Percentiles rank a stretch among this genome's conserved stretches.
These are phyloP conservation scores for Tineola bisselliella DNA, from an alignment of 2,888 invertebrate species.

Conservation along the genomic window DNA sequence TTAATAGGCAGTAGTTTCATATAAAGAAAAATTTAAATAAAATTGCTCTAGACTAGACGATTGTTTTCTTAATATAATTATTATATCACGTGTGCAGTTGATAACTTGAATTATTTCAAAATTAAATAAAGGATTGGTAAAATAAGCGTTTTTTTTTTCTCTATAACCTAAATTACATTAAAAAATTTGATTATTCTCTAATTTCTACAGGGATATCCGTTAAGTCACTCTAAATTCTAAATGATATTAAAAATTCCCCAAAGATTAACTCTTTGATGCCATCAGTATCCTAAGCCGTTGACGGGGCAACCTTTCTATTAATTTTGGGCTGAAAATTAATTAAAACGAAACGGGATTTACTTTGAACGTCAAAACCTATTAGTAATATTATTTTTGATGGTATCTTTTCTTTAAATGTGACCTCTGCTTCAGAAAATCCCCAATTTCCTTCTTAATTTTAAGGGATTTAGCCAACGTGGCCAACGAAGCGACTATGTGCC, in stretches of 20 bases:
- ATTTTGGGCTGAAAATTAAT: conserved; percentile 9
- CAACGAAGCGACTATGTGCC: neutral
- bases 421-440: neutral
- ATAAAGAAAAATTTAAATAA: too few relatives aligned
- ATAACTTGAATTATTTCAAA: too few relatives aligned
- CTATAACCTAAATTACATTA: neutral
- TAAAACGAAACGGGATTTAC: conserved; percentile 4
- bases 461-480: neutral
- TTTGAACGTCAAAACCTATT: conserved; percentile 5
- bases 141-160: too few relatives aligned
- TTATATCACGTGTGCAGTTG: too few relatives aligned
- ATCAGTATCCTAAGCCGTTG: conserved; percentile 6
- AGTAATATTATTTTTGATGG: neutral
- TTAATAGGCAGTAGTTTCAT: too few relatives aligned
- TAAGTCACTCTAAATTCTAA: neutral
- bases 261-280: conserved; percentile 12
- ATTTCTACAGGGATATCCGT: neutral
- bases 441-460: neutral
- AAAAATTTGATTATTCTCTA: neutral
- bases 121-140: too few relatives aligned
- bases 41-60: too few relatives aligned
- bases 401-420: neutral
- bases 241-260: conserved; percentile 10
- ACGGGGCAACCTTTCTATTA: conserved; percentile 7
- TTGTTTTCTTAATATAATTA: too few relatives aligned